A percentile compares a stretch with the other conserved stretches of the same genome.
phyloP scores from a whole-genome alignment of 2,797 vertebrate genomes.

The Hippocampus kuda region DNA sequence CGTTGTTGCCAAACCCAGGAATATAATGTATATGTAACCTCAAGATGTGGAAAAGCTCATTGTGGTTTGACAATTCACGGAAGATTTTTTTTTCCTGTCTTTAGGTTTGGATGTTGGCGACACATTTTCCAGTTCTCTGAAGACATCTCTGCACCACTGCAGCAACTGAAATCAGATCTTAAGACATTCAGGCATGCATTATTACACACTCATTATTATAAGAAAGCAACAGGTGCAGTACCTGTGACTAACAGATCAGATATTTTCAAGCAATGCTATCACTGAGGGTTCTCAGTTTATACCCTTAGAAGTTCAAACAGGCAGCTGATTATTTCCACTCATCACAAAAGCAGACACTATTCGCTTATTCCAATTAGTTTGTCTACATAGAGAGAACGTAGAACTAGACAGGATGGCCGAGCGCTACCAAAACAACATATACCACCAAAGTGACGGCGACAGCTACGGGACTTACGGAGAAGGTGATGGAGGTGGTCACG shows the following conservation, averaged over 20 bases:
- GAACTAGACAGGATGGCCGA: conserved; percentile 64
- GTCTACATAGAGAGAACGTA: neutral
- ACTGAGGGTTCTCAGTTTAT: neutral
- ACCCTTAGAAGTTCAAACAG: neutral
- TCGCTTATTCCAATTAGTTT: neutral
- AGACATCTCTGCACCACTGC: neutral
- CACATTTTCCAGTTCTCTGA: neutral
- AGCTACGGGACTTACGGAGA: conserved; percentile 62
- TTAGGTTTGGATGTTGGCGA: neutral
- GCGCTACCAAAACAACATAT: conserved; percentile 73
- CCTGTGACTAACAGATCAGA: neutral
- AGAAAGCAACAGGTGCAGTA: neutral
- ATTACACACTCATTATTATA: neutral
- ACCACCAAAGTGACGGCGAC: conserved; percentile 63
- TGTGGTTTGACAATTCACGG: neutral
- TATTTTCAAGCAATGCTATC: conserved; percentile 6
- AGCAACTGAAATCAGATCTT: neutral
- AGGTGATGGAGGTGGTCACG: conserved; percentile 49
- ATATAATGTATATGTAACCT: neutral
- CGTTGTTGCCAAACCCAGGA: neutral
- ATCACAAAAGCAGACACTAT: neutral
- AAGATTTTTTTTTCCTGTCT: neutral
- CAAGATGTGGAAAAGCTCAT: neutral
- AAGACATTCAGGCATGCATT: neutral
- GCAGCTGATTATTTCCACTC: neutral